Evolutionary conservation across 2,888 invertebrate species (phyloP), one percentile per base, ranked within the genome.

Genomic region (Amphipoea oculea): DNA sequence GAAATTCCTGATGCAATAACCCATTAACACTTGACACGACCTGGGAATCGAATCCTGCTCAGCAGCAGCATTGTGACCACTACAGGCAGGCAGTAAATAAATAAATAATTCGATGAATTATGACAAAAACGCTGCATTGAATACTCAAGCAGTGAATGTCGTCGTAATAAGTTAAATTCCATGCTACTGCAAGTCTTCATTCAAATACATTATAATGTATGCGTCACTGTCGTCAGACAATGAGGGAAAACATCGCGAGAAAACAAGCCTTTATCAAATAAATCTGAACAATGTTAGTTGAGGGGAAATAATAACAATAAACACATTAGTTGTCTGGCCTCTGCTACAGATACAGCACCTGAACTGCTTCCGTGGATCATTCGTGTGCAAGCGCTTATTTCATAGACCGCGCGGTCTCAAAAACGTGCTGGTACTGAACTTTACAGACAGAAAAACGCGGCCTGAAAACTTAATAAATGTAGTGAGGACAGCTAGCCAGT

Each of bases 161-260:
- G 29, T 40, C 36, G 14, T 71, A 67, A 65, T 40, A 63, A 75
- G 20, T 40, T 62, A 54, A 76, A 81, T 78, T 73, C 40, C 45
- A 65, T 20, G 12, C 48, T 11, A 36, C 65, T 68, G 40, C 11
- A 48, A 73, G 40, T 48, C 40, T 71, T 65, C 36, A 76, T 72
- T 74, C 54, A 66, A 68, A 74, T 73, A 82, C 54, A 57, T 51
- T 66, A 45, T 54, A 68, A 57, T 23, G 54, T 42, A 79, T 85
- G 85, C 69, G 86, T 75, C 76, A 79, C n/a, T 73, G 60, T 63
- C 73, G 62, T 17, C 14, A 77, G 63, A 86, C 86, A 86, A 79
- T 86, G 69, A 69, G 79, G 82, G 85, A 82, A 85, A 85, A 85
- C 74, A 76, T 79, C 60, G 68, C 76, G 23, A 77, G 85, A 85